phyloP scores from a whole-genome alignment of 2,888 invertebrate genomes.

The Silvanus unidentatus region DNA sequence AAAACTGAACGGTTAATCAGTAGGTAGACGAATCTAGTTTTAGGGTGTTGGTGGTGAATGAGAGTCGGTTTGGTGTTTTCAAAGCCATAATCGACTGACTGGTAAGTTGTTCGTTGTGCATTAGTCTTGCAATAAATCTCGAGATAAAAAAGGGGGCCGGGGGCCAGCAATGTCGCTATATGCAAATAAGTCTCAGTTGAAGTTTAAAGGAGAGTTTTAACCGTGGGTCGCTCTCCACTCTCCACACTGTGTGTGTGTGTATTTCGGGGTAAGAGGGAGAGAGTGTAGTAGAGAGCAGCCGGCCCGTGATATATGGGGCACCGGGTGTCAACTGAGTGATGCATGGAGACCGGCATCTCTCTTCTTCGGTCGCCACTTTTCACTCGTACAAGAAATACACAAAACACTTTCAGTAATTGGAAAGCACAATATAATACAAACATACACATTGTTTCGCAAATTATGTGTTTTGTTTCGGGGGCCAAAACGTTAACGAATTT shows the following conservation, averaged over 20 bases:
- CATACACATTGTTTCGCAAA: background rate
- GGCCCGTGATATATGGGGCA: conserved; percentile 50
- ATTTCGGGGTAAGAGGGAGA: conserved; percentile 19
- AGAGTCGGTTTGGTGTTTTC: no score
- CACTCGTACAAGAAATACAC: conserved; percentile 21
- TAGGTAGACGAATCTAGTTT: no score
- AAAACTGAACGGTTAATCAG: no score
- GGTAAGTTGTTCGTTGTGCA: conserved; percentile 29
- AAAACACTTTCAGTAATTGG: conserved; percentile 33
- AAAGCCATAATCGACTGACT: conserved; percentile 5
- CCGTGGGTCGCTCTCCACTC: conserved; percentile 5
- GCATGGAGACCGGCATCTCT: conserved; percentile 43
- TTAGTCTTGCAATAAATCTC: conserved; percentile 48
- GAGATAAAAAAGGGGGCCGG: conserved; percentile 34
- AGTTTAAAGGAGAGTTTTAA: conserved; percentile 8
- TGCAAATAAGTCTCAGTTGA: conserved; percentile 42
- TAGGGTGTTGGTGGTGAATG: no score
- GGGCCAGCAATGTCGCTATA: conserved; percentile 44
- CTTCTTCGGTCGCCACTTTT: conserved; percentile 19
- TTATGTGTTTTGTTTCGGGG: conserved; percentile 1
- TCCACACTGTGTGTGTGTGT: conserved; percentile 19
- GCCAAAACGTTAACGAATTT: no score
- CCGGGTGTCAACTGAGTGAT: conserved; percentile 50
- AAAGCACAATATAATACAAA: conserved; percentile 15
- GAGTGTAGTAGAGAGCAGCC: conserved; percentile 24